Evolutionary conservation across 2,888 invertebrate species (phyloP).

Genomic region (Xestia ashworthii): DNA sequence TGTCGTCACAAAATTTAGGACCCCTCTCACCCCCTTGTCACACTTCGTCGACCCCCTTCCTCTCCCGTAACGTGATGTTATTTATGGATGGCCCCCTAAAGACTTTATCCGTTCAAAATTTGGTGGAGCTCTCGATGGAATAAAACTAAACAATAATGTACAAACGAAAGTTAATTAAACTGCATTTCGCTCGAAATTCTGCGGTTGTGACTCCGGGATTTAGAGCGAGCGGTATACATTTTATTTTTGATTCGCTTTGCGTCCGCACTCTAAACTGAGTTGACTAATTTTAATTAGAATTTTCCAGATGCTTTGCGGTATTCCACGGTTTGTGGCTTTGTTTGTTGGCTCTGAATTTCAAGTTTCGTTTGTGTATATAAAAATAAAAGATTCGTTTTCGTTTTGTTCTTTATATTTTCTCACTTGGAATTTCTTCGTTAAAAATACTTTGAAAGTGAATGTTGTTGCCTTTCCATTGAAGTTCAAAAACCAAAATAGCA

Average conservation of each 20-base stretch:
- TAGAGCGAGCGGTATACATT: slow-evolving; percentile 28
- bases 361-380: slow-evolving; percentile 37
- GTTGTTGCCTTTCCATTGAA: background rate
- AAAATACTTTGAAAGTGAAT: background rate
- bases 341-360: slow-evolving; percentile 44
- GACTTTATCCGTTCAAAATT: background rate
- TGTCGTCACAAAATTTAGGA: too few species aligned
- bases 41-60: too few species aligned
- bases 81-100: background rate
- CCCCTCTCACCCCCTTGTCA: too few species aligned
- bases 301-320: slow-evolving; percentile 52
- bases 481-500: background rate
- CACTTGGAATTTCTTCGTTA: background rate
- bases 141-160: slow-evolving; percentile 37
- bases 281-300: slow-evolving; percentile 61
- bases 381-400: slow-evolving; percentile 25
- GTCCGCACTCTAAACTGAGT: slow-evolving; percentile 33
- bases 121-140: slow-evolving; percentile 5
- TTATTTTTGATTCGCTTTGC: slow-evolving; percentile 54
- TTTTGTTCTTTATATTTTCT: slow-evolving; percentile 18
- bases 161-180: slow-evolving; percentile 48
- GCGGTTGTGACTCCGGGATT: slow-evolving; percentile 34
- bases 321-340: slow-evolving; percentile 43
- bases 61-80: too few species aligned
- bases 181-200: slow-evolving; percentile 44